These are phyloP conservation scores for Palythoa heliodiscus DNA, from an alignment of 92 coral and sea anemone species.

Conservation along the genomic window DNA sequence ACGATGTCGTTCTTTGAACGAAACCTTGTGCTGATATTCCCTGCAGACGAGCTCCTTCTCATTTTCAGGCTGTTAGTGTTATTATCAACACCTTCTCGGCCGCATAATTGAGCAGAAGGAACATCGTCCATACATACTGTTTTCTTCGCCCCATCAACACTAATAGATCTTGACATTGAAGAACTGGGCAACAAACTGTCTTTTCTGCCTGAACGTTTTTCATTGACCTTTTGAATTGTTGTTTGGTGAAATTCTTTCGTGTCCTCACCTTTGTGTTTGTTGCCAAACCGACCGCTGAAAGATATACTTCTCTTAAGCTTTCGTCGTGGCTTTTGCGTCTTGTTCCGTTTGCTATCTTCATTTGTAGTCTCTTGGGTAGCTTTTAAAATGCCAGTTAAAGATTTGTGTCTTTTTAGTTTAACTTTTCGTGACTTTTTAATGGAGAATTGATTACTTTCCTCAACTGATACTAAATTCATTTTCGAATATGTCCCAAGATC, in stretches of 20 bases:
- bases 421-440: slow-evolving; percentile 23
- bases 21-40: slow-evolving; percentile 14
- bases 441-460: slow-evolving; percentile 4
- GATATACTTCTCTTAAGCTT: slow-evolving; percentile 34
- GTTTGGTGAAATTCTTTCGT: not conserved
- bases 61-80: not conserved
- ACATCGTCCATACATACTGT: not conserved
- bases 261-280: slow-evolving; percentile 27
- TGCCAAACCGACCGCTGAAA: slow-evolving; percentile 36
- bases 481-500: slow-evolving; percentile 40
- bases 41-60: slow-evolving; percentile 34
- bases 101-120: not conserved
- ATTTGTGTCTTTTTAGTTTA: slow-evolving; percentile 31
- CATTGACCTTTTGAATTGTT: not conserved
- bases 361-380: not conserved
- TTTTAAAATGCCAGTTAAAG: slow-evolving; percentile 1
- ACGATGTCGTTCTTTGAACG: not conserved
- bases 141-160: not conserved
- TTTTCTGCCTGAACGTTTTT: not conserved
- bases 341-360: slow-evolving; percentile 8
- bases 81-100: not conserved
- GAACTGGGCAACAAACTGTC: not conserved
- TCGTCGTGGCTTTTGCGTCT: not conserved
- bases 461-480: not conserved
- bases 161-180: slow-evolving; percentile 8